Evolutionary conservation across 2,888 invertebrate genomes (phyloP).

Genomic region (Campoletis raptor): DNA sequence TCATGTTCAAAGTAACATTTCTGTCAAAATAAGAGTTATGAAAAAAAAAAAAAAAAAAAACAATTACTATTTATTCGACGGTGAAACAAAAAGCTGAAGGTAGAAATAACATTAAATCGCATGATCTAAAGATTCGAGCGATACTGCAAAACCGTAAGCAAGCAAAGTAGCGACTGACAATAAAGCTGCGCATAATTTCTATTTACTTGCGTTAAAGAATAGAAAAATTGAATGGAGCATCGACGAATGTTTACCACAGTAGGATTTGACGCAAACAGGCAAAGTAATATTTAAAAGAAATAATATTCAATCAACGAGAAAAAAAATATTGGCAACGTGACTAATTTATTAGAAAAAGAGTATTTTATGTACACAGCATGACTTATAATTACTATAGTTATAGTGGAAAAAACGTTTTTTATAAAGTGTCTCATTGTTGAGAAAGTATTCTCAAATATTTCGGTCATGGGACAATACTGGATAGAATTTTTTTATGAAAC

Average conservation of each 20-base stretch:
- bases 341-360: conserved; percentile 52
- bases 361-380: conserved; percentile 69
- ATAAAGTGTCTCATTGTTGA: conserved; percentile 19
- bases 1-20: neutral
- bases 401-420: conserved; percentile 47
- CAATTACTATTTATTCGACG: neutral
- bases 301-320: no score
- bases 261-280: neutral
- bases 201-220: neutral
- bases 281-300: neutral
- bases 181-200: neutral
- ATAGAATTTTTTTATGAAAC: conserved; percentile 35
- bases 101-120: neutral
- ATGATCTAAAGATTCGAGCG: neutral
- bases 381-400: conserved; percentile 57
- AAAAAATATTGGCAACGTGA: neutral
- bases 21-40: neutral
- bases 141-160: neutral
- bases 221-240: neutral
- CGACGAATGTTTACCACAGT: neutral
- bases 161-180: neutral
- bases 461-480: conserved; percentile 47
- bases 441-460: conserved; percentile 37
- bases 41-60: neutral
- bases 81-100: neutral